Evolutionary conservation across 53 echinoderm and acorn worm genomes (phyloP), one percentile per base, ranked within the genome.

Genomic region (Actinopyga echinites): DNA sequence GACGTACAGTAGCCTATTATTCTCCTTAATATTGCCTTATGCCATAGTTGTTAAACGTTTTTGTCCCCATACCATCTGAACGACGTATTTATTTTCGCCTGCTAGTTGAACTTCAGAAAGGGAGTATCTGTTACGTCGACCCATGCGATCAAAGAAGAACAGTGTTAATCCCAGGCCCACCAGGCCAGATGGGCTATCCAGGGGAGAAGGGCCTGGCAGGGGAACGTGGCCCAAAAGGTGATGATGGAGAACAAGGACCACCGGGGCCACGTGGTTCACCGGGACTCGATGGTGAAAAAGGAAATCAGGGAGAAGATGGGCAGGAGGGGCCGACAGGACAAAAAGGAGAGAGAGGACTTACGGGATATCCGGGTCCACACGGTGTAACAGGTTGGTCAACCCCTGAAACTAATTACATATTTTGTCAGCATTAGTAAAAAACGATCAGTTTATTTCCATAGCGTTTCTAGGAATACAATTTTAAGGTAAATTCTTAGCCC

Each of bases 121-220:
- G 71, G 2, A 71, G 28, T 42, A 71, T 71, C 20, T 71, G 71
- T 43, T 71, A 71, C 71, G 40, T 42, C 6, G 71, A 71, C 37
- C 71, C 71, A 2, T 71, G 71, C 43, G 71, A 71, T 23, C 71
- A 71, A 36, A 71, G 71, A 23, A 40, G 71, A 42, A 71, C 71
- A 9, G 71, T 71, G 25, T 44, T 71, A 40, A 71, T 71, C 8
- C 71, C 71, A 8, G 71, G 71, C 44, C 71, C 71, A 71, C 71
- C 40, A 21, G 71, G 71, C 3, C 44, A 71, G 28, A 44, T 44
- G 24, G 71, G 71, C 1, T 71, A 71, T 15, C 71, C 71, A 1
- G 71, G 71, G 1, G 71, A 71, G 23, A 71, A 23, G 43, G 71
- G 71, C 2, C 12, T 42, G 25, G 25, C 38, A 10, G 71, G 71